Percentiles rank a stretch among this genome's conserved stretches.
phyloP scores from a whole-genome alignment of 2,888 invertebrate genomes.

The Lathronympha strigana region DNA sequence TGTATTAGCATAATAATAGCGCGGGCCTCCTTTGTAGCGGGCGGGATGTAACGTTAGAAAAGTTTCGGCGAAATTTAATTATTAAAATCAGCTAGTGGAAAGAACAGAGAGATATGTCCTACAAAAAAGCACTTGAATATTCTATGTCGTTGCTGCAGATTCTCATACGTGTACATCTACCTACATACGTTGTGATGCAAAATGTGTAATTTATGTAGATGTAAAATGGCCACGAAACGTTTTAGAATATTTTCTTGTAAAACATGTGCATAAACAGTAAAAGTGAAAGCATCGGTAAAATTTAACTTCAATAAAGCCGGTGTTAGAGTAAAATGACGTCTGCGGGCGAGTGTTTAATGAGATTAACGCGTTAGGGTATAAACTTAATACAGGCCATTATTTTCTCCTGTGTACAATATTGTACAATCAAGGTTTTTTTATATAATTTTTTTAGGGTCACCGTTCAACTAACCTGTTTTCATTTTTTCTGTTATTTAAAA shows the following conservation, averaged over 20 bases:
- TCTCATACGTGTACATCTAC: constrained; percentile 7
- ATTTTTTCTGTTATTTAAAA: no score
- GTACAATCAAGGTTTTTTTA: no score
- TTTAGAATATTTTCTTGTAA: constrained; percentile 1
- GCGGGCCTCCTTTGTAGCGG: constrained; percentile 48
- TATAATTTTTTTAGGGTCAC: no score
- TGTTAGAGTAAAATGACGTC: no score
- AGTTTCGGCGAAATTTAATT: constrained; percentile 53
- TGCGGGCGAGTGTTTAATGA: no score
- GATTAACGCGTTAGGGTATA: no score
- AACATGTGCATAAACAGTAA: neutral
- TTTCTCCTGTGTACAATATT: no score
- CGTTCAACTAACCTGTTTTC: no score
- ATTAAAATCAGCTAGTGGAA: constrained; percentile 53
- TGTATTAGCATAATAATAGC: constrained; percentile 55
- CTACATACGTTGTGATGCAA: constrained; percentile 9
- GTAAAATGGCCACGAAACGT: neutral
- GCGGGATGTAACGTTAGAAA: constrained; percentile 39
- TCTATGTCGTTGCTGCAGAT: constrained; percentile 29
- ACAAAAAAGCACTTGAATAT: constrained; percentile 36
- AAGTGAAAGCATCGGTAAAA: neutral
- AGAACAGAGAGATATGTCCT: constrained; percentile 38
- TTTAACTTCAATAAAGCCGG: no score
- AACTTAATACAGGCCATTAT: no score
- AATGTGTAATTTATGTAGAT: neutral